A percentile compares a stretch with the other conserved stretches of the same genome.
phyloP scores from a whole-genome alignment of 2,888 invertebrate species.

The Nezara viridula region DNA sequence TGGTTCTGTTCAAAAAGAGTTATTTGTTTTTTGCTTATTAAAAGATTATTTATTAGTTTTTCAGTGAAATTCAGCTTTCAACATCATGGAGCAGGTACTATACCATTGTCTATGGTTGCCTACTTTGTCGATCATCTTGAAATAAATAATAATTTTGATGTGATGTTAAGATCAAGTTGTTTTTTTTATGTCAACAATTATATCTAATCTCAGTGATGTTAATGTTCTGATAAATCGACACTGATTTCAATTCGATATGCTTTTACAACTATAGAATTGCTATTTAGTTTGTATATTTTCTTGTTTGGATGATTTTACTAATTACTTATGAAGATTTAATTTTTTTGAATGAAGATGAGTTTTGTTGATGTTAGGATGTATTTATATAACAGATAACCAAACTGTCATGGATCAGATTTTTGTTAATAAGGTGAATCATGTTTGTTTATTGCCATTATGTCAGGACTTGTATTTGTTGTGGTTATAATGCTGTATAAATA shows the following conservation, averaged over 20 bases:
- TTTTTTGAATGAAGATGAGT: not conserved
- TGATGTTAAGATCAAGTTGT: not conserved
- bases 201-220: not conserved
- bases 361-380: not conserved
- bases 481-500: not conserved
- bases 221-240: not conserved
- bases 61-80: not conserved
- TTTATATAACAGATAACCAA: not conserved
- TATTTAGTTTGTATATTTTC: not conserved
- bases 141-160: not conserved
- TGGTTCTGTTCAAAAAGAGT: slow-evolving; percentile 22
- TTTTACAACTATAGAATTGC: not conserved
- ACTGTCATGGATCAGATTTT: not conserved
- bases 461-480: not conserved
- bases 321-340: not conserved
- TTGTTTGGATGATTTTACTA: not conserved
- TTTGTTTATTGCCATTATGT: not conserved
- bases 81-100: slow-evolving; percentile 19
- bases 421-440: not conserved
- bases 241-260: not conserved
- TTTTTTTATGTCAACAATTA: slow-evolving; percentile 15
- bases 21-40: not conserved
- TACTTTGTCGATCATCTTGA: not conserved
- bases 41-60: not conserved
- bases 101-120: not conserved